phyloP scores from a whole-genome alignment of 2,797 vertebrate genomes.

The Lates japonicus region DNA sequence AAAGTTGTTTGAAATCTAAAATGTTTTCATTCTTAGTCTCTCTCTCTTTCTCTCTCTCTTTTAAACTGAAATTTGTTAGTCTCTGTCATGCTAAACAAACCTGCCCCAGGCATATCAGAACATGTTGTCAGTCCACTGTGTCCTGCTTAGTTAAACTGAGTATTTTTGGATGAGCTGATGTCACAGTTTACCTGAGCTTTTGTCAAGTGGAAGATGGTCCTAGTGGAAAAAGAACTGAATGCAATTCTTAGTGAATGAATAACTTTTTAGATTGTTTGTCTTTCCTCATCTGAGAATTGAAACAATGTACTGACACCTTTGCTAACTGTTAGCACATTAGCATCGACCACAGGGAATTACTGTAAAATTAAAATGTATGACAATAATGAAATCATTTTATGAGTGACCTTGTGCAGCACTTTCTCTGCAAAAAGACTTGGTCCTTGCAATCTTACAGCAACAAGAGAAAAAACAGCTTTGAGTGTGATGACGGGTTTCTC shows the following conservation, averaged over 20 bases:
- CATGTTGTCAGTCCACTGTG: neutral
- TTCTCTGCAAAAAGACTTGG: too few relatives aligned
- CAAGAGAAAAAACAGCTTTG: neutral
- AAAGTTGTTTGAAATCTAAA: constrained; percentile 58
- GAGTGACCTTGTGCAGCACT: too few relatives aligned
- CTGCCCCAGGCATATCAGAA: neutral
- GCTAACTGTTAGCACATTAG: neutral
- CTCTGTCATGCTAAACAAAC: constrained; percentile 21
- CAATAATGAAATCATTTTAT: too few relatives aligned
- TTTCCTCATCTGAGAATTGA: too few relatives aligned
- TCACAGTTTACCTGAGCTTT: neutral
- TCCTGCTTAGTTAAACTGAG: neutral
- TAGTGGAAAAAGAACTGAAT: neutral
- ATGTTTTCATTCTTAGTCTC: constrained; percentile 33
- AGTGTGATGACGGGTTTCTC: too few relatives aligned
- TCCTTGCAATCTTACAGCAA: neutral
- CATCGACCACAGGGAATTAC: neutral
- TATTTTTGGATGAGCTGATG: neutral
- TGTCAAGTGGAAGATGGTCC: neutral
- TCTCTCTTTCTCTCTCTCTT: neutral
- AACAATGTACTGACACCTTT: too few relatives aligned
- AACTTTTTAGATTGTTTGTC: neutral
- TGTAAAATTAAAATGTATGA: too few relatives aligned
- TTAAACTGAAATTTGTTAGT: constrained; percentile 4
- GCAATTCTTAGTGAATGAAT: neutral